Evolutionary conservation across 2,113 vertebrate species (phyloP), one percentile per base, ranked within the genome.

Genomic region (Syngnathoides biaculeatus): DNA sequence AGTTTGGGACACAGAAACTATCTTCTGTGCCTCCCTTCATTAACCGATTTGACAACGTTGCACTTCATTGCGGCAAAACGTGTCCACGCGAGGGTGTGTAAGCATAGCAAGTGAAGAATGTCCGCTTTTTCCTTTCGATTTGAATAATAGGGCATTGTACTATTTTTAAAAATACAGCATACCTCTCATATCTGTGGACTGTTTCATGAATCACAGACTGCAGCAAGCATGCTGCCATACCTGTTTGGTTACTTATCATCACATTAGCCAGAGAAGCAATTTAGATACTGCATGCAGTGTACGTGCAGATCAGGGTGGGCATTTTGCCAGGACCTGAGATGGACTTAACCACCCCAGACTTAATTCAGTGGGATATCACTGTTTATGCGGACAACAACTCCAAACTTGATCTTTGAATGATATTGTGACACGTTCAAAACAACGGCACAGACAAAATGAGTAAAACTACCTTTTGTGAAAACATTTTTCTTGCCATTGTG

Each of bases 21-120:
- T 80, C 72, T 64, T 83, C 73, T 68, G 71, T 78, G 84, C 87
- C 83, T 72, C 69, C 52, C 30, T 59, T 53, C 63, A 88, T 85
- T 78, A 88, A 73, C 63, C 45, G 67, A 82, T 59, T 65, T 83
- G 87, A 84, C 83, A 84, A 78, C 26, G 58, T n/a, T 53, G 43
- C 7, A 45, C 65, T 66, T 69, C 64, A 72, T 52, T 15, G 72
- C 72, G 61, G 63, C 19, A 50, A 45, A 60, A 57, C 12, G 39
- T 59, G 47, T 47, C n/a, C n/a, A n/a, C n/a, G n/a, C n/a, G n/a
- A n/a, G 50, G 39, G 69, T 19, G 20, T 8, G 13, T 38, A n/a
- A 22, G 35, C 61, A 27, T 72, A 79, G 74, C 77, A 70, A 71
- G 79, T 66, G 2, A 67, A 65, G 38, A 80, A 67, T 17, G 48